Percentiles rank a stretch among this genome's conserved stretches.
phyloP scores from a whole-genome alignment of 2,888 invertebrate genomes.

The Eutolmus rufibarbis region DNA sequence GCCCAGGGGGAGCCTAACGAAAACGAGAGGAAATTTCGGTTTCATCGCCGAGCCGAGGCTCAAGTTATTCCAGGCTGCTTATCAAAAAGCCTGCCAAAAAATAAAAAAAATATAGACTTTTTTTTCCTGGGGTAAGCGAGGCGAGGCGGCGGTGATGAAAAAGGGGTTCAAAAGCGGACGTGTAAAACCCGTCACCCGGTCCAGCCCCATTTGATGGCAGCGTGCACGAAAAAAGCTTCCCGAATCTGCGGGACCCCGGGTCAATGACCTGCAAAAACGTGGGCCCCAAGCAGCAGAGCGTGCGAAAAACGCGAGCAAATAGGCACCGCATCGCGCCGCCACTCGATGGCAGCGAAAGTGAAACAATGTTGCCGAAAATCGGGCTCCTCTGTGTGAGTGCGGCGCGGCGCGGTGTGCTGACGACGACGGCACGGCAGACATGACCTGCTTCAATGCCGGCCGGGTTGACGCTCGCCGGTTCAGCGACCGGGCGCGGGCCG shows the following conservation, averaged over 20 bases:
- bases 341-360: neutral
- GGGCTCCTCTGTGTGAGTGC: neutral
- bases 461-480: slow-evolving; percentile 50
- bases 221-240: slow-evolving; percentile 20
- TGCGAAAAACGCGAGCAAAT: neutral
- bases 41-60: neutral
- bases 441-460: slow-evolving; percentile 53
- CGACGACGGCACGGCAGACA: neutral
- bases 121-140: neutral
- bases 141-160: neutral
- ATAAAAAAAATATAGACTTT: too few species aligned
- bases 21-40: slow-evolving; percentile 25
- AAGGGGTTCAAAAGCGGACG: neutral
- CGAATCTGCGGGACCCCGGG: slow-evolving; percentile 9
- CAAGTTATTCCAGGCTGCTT: neutral
- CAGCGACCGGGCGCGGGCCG: neutral
- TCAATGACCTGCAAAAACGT: slow-evolving; percentile 15
- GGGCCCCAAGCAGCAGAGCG: slow-evolving; percentile 11
- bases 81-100: slow-evolving; percentile 16
- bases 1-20: neutral
- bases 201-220: slow-evolving; percentile 13
- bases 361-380: slow-evolving; percentile 45
- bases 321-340: neutral
- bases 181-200: neutral
- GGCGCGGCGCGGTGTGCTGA: slow-evolving; percentile 36